These are phyloP conservation scores for Oenanthe oenanthe DNA, from an alignment of 2,113 vertebrate species.

Conservation along the genomic window DNA sequence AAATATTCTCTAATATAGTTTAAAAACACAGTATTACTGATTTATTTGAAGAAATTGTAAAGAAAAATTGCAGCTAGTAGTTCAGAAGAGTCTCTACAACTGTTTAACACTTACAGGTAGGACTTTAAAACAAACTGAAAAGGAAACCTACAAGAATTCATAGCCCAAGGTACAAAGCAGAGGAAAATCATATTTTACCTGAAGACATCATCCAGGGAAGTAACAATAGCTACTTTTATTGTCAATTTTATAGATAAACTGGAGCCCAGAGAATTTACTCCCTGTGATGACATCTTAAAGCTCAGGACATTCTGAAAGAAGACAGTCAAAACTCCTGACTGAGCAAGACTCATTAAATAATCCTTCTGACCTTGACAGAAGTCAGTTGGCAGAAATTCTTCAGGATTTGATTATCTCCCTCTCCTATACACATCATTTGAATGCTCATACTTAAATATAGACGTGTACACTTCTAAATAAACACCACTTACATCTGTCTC, in stretches of 20 bases:
- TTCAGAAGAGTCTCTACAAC: background rate
- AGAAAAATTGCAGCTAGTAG: background rate
- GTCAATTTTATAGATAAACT: background rate
- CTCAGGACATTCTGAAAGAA: background rate
- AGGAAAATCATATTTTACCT: background rate
- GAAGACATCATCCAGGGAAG: background rate
- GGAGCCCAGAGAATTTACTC: background rate
- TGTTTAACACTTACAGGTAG: background rate
- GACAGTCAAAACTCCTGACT: background rate
- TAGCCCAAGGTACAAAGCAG: background rate
- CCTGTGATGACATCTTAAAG: background rate
- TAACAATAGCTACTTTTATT: background rate
- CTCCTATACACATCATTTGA: background rate
- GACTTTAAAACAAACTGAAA: background rate
- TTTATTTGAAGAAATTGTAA: background rate
- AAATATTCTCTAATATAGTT: background rate
- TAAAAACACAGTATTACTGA: background rate
- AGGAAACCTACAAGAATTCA: background rate
- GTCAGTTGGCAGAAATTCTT: slow-evolving; percentile 22
- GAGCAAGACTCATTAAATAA: background rate
- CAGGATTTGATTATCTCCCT: background rate
- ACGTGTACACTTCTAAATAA: background rate
- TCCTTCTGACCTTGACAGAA: background rate
- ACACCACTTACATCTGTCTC: background rate
- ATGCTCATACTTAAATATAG: slow-evolving; percentile 29